These are phyloP conservation scores for Rhea americana DNA, from an alignment of 2,113 vertebrate genomes.

Conservation along the genomic window DNA sequence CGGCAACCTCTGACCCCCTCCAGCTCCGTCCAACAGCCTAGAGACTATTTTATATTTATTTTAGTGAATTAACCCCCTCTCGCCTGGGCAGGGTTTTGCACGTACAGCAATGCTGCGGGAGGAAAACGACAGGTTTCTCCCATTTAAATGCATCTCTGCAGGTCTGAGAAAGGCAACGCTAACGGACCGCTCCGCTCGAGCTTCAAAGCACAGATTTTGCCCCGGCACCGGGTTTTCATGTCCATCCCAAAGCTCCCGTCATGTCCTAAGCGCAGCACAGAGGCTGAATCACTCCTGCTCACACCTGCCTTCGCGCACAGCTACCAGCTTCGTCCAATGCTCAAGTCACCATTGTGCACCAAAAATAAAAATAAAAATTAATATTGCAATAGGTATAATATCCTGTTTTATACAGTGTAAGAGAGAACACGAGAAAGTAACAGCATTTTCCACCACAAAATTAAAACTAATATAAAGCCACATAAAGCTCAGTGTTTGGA, in stretches of 20 bases:
- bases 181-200: conserved; percentile 65
- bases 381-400: conserved; percentile 58
- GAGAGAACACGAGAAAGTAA: conserved; percentile 53
- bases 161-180: conserved; percentile 33
- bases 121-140: conserved; percentile 28
- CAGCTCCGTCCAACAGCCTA: conserved; percentile 92
- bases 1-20: conserved; percentile 90
- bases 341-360: not conserved
- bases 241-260: conserved; percentile 55
- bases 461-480: conserved; percentile 58
- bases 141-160: conserved; percentile 21
- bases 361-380: conserved; percentile 44
- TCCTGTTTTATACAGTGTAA: conserved; percentile 43
- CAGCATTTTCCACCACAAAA: conserved; percentile 68
- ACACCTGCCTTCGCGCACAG: not conserved
- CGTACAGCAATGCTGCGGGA: not conserved
- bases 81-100: conserved; percentile 66
- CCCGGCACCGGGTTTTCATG: conserved; percentile 44
- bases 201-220: conserved; percentile 63
- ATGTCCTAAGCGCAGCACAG: conserved; percentile 11
- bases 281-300: conserved; percentile 7
- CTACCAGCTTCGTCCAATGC: not conserved
- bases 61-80: conserved; percentile 89
- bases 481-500: conserved; percentile 23
- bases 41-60: conserved; percentile 91